Base-by-base conservation (phyloP, 2,797 vertebrate genomes). In the Menidia menidia region DNA sequence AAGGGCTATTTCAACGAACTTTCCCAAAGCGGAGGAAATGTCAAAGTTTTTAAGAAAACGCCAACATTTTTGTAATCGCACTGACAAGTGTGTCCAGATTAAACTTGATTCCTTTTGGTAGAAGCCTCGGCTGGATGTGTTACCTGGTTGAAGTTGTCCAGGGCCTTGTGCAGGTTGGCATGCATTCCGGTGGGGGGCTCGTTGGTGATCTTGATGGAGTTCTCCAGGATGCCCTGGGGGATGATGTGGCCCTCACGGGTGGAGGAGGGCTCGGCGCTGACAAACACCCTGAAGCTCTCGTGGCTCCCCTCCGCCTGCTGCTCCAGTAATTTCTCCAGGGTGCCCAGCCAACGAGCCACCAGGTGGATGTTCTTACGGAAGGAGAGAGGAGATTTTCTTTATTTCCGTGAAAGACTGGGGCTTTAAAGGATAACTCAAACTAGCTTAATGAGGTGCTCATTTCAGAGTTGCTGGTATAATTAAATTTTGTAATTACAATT, bases 131-230 rank as follows among this genome's bases (percentile, higher is more conserved):
- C 35, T 39, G 35, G 6, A 18, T 7, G 19, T 25, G 3, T 53
- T 87, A 99, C 97, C 97, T 99, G 97, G 82, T 77, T 96, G 89
- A 98, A 99, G 91, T 96, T 97, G 91, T 98, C 97, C 31, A 99
- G 92, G 43, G 97, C 96, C 84, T 96, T 97, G 94, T 98, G 97
- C 73, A 99, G 94, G 89, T 96, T 99, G 64, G 97, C 96, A 0
- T 94, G 95, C 94, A 98, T 96, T 62, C 97, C 98, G 0, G 94
- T 93, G 0, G 98, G 97, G 0, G 97, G 94, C 54, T 99, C 98
- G 0, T 93, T 98, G 85, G 96, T 98, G 92, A 98, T 95, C 86
- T 99, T 99, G 86, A 99, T 96, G 81, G 96, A 95, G 88, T 94
- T 97, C 74, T 98, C 95, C 69, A 99, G 93, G 87, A 99, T 97